These are phyloP conservation scores for Eugnorisma glareosa DNA, from an alignment of 2,888 invertebrate species.

Conservation along the genomic window DNA sequence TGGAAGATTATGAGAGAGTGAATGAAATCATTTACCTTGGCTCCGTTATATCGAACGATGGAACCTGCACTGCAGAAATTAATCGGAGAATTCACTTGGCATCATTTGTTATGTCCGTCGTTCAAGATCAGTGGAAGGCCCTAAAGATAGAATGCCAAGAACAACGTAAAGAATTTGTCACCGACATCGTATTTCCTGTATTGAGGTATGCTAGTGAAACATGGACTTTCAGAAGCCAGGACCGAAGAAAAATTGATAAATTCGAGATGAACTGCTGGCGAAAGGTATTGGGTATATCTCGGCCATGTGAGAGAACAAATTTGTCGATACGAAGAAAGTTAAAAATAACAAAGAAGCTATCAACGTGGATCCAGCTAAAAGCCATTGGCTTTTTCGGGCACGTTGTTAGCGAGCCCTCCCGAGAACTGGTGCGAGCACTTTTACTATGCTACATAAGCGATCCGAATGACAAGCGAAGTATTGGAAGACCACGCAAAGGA, in stretches of 20 bases:
- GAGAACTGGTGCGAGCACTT: constrained; percentile 2
- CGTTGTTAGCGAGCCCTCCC: constrained; percentile 11
- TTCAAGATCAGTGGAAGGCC: constrained; percentile 8
- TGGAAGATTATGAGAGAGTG: constrained; percentile 25
- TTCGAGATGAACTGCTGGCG: constrained; percentile 33
- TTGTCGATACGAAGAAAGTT: constrained; percentile 6
- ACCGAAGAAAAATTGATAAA: constrained; percentile 14
- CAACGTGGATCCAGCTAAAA: constrained; percentile 25
- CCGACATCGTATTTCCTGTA: constrained; percentile 14
- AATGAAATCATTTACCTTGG: constrained; percentile 34
- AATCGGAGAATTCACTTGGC: constrained; percentile 12
- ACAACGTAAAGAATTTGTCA: background rate
- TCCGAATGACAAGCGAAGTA: background rate
- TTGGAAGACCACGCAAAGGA: constrained; percentile 20
- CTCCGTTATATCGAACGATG: constrained; percentile 26
- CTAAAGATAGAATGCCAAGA: constrained; percentile 11
- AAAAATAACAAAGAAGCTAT: constrained; percentile 23
- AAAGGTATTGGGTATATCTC: constrained; percentile 15
- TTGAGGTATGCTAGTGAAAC: constrained; percentile 33
- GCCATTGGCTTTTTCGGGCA: constrained; percentile 25
- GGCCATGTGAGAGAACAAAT: background rate
- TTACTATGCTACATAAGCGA: background rate
- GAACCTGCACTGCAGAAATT: constrained; percentile 21
- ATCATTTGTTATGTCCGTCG: constrained; percentile 3
- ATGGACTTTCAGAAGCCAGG: constrained; percentile 23